A percentile compares a stretch with the other conserved stretches of the same genome.
Evolutionary conservation across 2,888 invertebrate species (phyloP).

Genomic region (Protonemura montana): DNA sequence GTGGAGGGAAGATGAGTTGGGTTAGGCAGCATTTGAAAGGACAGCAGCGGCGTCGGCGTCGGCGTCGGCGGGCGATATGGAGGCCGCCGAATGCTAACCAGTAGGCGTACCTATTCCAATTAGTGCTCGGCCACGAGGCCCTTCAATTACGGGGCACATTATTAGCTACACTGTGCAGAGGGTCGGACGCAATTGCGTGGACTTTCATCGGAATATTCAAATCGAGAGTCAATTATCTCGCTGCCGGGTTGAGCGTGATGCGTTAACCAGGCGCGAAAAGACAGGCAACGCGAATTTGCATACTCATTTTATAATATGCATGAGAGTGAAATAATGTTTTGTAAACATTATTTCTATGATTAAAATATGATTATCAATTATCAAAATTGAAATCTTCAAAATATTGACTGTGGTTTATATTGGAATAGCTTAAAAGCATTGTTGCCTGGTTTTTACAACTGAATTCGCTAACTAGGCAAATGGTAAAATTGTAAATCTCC

Average conservation of each 20-base stretch:
- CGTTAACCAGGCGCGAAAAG: not conserved
- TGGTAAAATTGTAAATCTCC: too few species aligned
- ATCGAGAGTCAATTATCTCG: not conserved
- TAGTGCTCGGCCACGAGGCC: conserved; percentile 1
- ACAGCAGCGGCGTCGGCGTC: not conserved
- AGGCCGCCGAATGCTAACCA: not conserved
- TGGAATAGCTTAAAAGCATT: too few species aligned
- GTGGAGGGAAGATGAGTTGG: conserved; percentile 19
- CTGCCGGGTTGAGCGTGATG: not conserved
- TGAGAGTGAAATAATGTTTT: too few species aligned
- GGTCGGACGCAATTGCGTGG: not conserved
- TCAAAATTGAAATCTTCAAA: too few species aligned
- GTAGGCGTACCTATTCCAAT: not conserved
- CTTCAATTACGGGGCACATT: conserved; percentile 19
- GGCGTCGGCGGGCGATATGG: not conserved
- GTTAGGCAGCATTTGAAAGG: conserved; percentile 36
- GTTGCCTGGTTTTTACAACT: too few species aligned
- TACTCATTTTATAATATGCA: not conserved
- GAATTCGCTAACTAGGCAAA: too few species aligned
- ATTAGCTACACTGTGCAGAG: not conserved
- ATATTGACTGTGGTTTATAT: too few species aligned
- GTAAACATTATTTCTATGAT: too few species aligned
- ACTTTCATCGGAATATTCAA: not conserved
- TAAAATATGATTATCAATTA: too few species aligned
- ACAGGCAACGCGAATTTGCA: not conserved